phyloP scores from a whole-genome alignment of 2,113 vertebrate species.

The Theristicus caerulescens region DNA sequence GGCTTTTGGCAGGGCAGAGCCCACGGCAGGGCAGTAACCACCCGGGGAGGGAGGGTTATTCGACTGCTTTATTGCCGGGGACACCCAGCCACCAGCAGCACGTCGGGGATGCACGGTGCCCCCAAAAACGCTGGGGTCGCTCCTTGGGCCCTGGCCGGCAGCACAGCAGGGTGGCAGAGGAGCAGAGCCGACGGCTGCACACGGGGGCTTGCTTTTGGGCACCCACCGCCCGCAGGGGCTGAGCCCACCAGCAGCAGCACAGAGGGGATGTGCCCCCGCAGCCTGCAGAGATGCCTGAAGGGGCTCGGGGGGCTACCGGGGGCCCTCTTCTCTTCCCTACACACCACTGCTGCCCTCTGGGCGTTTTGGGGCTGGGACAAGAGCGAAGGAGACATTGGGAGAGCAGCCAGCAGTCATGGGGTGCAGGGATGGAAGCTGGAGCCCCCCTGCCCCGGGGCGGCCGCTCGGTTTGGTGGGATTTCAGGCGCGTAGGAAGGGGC shows the following conservation, averaged over 20 bases:
- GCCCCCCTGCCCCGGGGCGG: accelerated
- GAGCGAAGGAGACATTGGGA: accelerated
- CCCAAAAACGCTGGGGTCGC: not conserved
- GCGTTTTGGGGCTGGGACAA: no score
- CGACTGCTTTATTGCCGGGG: accelerated
- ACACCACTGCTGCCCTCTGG: not conserved
- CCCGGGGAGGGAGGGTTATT: not conserved
- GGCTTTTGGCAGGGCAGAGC: not conserved
- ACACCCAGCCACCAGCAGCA: not conserved
- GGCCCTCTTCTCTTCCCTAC: not conserved
- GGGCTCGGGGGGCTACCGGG: accelerated
- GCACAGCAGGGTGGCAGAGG: not conserved
- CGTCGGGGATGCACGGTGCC: not conserved
- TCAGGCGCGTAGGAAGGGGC: not conserved
- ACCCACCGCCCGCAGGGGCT: not conserved
- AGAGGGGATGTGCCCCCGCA: accelerated
- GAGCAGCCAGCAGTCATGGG: accelerated
- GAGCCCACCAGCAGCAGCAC: not conserved
- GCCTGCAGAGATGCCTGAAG: accelerated
- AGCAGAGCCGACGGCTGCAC: accelerated
- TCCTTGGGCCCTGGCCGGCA: not conserved
- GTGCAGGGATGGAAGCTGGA: not conserved
- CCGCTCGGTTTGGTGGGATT: not conserved
- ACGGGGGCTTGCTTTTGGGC: accelerated
- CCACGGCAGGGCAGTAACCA: not conserved